phyloP scores from a whole-genome alignment of 2,888 invertebrate genomes.

The Crepidodera aurea region DNA sequence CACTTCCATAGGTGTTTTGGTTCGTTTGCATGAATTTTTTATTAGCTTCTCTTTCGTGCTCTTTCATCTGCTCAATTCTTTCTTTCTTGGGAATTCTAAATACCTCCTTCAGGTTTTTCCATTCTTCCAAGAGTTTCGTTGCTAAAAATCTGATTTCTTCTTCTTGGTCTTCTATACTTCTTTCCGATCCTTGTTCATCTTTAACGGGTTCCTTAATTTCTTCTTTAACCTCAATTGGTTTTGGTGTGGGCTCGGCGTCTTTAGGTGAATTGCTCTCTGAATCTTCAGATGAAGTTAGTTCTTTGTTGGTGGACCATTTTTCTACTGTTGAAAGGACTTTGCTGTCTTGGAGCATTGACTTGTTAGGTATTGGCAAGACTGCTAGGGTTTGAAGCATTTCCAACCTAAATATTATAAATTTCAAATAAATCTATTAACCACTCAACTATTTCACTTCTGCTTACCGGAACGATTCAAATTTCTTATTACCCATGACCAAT shows the following conservation, averaged over 20 bases:
- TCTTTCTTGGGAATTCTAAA: slow-evolving; percentile 96
- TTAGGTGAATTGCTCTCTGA: slow-evolving; percentile 59
- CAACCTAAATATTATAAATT: slow-evolving; percentile 65
- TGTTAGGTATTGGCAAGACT: slow-evolving; percentile 90
- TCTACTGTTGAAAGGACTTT: slow-evolving; percentile 87
- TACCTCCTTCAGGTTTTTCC: slow-evolving; percentile 78
- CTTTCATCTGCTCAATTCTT: slow-evolving; percentile 92
- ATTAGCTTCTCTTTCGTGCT: slow-evolving; percentile 92
- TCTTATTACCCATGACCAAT: slow-evolving; percentile 52
- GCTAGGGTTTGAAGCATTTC: slow-evolving; percentile 82
- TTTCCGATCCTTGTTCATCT: slow-evolving; percentile 30
- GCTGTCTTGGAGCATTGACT: slow-evolving; percentile 91
- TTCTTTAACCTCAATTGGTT: slow-evolving; percentile 16
- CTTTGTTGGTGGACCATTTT: slow-evolving; percentile 73
- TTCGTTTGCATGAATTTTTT: slow-evolving; percentile 56
- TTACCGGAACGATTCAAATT: slow-evolving; percentile 53
- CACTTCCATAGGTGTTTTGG: slow-evolving; percentile 43
- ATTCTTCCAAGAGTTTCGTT: slow-evolving; percentile 72
- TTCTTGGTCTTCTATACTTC: slow-evolving; percentile 46
- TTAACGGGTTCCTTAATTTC: slow-evolving; percentile 25
- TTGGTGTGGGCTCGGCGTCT: slow-evolving; percentile 30
- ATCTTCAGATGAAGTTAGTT: slow-evolving; percentile 58
- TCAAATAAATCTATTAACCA: too few species aligned
- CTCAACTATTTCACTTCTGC: too few species aligned
- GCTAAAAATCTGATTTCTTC: slow-evolving; percentile 70